A percentile compares a stretch with the other conserved stretches of the same genome.
These are phyloP conservation scores for Nasonia vitripennis DNA, from an alignment of 1,140 invertebrate genomes.

Conservation along the genomic window DNA sequence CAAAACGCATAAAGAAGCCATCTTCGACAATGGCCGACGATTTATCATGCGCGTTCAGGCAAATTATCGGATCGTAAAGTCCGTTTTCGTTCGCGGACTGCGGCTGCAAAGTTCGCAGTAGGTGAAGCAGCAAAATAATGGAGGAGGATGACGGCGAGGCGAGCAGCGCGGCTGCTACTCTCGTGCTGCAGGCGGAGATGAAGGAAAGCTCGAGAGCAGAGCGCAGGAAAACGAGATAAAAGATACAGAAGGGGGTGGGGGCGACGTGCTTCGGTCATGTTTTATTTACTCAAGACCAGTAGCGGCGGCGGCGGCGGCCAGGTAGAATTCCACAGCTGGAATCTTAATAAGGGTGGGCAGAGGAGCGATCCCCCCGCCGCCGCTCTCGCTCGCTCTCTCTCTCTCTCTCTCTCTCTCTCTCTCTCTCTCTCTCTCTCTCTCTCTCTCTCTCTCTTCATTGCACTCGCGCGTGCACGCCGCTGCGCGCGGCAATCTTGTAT, in stretches of 20 bases:
- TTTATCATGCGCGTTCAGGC: not conserved
- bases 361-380: conserved; percentile 58
- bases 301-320: conserved; percentile 67
- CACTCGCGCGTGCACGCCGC: not conserved
- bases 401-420: not conserved
- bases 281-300: conserved; percentile 45
- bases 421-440: not conserved
- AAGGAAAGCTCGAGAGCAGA: not conserved
- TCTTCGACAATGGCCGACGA: conserved; percentile 25
- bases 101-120: conserved; percentile 9
- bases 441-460: conserved; percentile 27
- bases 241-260: not conserved
- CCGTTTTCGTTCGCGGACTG: conserved; percentile 22
- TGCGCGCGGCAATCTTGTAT: conserved; percentile 36
- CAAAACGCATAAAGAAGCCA: no score
- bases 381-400: not conserved
- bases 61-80: conserved; percentile 39
- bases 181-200: conserved; percentile 34
- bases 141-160: conserved; percentile 59
- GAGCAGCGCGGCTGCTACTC: conserved; percentile 13
- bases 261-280: conserved; percentile 3
- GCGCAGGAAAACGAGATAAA: conserved; percentile 24
- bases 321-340: conserved; percentile 75
- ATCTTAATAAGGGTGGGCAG: conserved; percentile 74
- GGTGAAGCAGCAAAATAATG: conserved; percentile 69